These are phyloP conservation scores for Caenorhabditis sulstoni DNA, from an alignment of 2,888 invertebrate genomes.

Conservation along the genomic window DNA sequence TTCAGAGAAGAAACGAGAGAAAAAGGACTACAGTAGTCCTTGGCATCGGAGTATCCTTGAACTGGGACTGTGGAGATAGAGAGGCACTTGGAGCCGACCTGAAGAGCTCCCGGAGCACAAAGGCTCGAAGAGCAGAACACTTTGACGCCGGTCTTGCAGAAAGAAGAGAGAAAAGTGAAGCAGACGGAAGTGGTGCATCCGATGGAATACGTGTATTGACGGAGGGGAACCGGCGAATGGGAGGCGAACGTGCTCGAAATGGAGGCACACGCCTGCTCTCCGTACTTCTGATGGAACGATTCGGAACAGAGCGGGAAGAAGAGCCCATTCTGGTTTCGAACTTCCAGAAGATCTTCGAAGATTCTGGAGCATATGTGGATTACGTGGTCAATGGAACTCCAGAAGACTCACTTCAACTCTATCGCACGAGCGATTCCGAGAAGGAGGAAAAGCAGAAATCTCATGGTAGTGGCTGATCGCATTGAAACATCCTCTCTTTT, in stretches of 20 bases:
- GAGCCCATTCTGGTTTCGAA: conserved; percentile 40
- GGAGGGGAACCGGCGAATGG: conserved; percentile 23
- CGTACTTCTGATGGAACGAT: conserved; percentile 51
- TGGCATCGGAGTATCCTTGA: conserved; percentile 40
- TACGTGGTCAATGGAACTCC: no score
- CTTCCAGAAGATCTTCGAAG: conserved; percentile 53
- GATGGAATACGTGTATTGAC: conserved; percentile 55
- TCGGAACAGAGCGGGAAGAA: conserved; percentile 55
- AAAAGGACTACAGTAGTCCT: conserved; percentile 37
- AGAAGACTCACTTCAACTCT: conserved; percentile 33
- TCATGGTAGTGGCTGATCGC: conserved; percentile 20
- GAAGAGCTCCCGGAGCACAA: conserved; percentile 44
- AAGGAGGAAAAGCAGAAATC: conserved; percentile 22
- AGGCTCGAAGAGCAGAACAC: conserved; percentile 45
- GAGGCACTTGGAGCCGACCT: conserved; percentile 52
- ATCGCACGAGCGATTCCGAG: not conserved
- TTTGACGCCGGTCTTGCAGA: conserved; percentile 54
- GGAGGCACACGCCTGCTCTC: conserved; percentile 47
- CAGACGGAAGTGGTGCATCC: conserved; percentile 43
- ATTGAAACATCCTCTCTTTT: conserved; percentile 22
- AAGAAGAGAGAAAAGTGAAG: conserved; percentile 55
- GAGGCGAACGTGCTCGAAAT: conserved; percentile 32
- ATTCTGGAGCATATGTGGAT: conserved; percentile 54
- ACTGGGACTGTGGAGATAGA: conserved; percentile 38
- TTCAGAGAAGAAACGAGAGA: conserved; percentile 40